phyloP scores from a whole-genome alignment of 2,797 vertebrate species.

The Eidolon dupreanum region DNA sequence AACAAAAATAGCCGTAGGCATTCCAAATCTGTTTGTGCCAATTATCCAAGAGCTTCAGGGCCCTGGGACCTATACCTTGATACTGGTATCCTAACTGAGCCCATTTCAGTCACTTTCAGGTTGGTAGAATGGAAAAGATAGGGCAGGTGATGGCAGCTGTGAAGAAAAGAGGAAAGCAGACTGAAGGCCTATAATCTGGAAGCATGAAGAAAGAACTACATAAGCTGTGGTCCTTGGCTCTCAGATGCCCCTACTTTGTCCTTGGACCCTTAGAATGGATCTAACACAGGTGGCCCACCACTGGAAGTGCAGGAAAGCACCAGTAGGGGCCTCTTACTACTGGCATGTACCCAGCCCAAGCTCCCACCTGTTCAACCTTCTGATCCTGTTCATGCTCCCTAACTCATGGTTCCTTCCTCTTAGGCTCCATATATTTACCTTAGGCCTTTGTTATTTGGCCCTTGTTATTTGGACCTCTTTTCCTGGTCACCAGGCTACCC shows the following conservation, averaged over 20 bases:
- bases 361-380: neutral
- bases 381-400: neutral
- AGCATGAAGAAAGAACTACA: neutral
- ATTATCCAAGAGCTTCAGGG: neutral
- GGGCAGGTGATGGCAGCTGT: neutral
- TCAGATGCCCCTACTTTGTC: neutral
- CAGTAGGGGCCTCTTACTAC: neutral
- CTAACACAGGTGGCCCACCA: neutral
- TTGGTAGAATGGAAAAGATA: neutral
- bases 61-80: neutral
- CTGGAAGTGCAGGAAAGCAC: neutral
- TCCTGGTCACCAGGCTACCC: neutral
- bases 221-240: neutral
- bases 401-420: neutral
- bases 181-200: neutral
- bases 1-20: neutral
- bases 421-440: neutral
- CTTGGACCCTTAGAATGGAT: neutral
- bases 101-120: neutral
- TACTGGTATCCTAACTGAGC: neutral
- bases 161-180: constrained; percentile 32
- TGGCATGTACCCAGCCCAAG: neutral
- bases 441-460: neutral
- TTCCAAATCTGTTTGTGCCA: neutral
- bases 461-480: neutral